Evolutionary conservation across 1,140 invertebrate genomes (phyloP).

Genomic region (Caenorhabditis brenneri): DNA sequence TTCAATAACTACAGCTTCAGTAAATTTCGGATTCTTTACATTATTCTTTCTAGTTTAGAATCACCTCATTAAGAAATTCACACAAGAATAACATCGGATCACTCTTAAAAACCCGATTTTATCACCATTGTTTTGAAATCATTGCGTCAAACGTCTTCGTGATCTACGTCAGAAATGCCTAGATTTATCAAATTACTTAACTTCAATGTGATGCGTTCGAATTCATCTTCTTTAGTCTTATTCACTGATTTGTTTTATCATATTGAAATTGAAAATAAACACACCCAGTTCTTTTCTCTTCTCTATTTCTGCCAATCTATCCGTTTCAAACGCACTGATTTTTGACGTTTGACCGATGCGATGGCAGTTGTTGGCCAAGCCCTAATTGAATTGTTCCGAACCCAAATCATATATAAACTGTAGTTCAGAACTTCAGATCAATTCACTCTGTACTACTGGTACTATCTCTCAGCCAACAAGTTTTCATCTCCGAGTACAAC

Average conservation of each 20-base stretch:
- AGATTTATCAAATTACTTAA: neutral
- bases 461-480: neutral
- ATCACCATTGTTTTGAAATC: no score
- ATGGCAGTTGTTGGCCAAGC: neutral
- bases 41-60: no score
- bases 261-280: conserved; percentile 6
- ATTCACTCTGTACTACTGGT: neutral
- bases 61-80: no score
- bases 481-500: neutral
- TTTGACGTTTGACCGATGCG: neutral
- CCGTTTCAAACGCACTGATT: neutral
- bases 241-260: neutral
- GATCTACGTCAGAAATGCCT: no score
- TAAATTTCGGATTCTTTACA: neutral
- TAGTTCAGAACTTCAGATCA: neutral
- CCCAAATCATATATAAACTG: conserved; percentile 26
- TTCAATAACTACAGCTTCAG: neutral
- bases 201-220: neutral
- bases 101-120: no score
- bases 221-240: neutral
- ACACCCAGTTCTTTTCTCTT: neutral
- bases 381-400: neutral
- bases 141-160: no score
- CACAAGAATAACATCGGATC: no score
- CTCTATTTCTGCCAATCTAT: neutral